phyloP scores from a whole-genome alignment of 1,140 invertebrate species.

The Ditylenchus dipsaci region DNA sequence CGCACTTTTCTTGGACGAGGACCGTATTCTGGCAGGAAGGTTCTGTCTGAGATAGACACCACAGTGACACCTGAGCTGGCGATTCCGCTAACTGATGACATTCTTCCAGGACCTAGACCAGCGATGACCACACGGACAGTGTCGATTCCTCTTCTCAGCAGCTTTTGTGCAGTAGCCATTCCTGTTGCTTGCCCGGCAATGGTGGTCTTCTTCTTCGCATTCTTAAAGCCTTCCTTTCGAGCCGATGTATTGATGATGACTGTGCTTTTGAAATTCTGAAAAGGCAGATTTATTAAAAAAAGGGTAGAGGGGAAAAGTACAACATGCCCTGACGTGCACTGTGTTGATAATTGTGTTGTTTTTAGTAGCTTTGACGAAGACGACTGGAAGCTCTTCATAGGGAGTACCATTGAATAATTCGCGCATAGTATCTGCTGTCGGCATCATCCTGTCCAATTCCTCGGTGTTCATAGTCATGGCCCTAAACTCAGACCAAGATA shows the following conservation, averaged over 20 bases:
- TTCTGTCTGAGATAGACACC: constrained; percentile 79
- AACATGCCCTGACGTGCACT: constrained; percentile 41
- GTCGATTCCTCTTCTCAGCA: constrained; percentile 51
- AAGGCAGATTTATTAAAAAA: neutral
- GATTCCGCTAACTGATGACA: constrained; percentile 78
- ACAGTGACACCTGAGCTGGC: constrained; percentile 81
- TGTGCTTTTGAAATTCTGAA: neutral
- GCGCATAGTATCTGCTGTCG: constrained; percentile 44
- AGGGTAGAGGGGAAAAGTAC: no score
- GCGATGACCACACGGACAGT: constrained; percentile 62
- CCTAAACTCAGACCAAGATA: no score
- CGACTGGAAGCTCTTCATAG: constrained; percentile 49
- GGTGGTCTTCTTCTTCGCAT: constrained; percentile 87
- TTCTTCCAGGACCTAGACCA: constrained; percentile 61
- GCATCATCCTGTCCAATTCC: constrained; percentile 43
- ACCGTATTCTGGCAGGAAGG: constrained; percentile 73
- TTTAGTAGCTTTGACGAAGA: constrained; percentile 52
- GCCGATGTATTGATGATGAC: neutral
- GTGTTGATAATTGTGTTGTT: constrained; percentile 54
- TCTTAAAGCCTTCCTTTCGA: constrained; percentile 70
- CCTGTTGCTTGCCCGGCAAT: constrained; percentile 89
- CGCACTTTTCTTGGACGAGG: constrained; percentile 54
- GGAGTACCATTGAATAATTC: constrained; percentile 46
- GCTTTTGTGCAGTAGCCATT: constrained; percentile 66
- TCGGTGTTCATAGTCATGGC: constrained; percentile 35